Conservation (phyloP, 92 coral and sea anemone species). For the Zoanthus sociatus region DNA sequence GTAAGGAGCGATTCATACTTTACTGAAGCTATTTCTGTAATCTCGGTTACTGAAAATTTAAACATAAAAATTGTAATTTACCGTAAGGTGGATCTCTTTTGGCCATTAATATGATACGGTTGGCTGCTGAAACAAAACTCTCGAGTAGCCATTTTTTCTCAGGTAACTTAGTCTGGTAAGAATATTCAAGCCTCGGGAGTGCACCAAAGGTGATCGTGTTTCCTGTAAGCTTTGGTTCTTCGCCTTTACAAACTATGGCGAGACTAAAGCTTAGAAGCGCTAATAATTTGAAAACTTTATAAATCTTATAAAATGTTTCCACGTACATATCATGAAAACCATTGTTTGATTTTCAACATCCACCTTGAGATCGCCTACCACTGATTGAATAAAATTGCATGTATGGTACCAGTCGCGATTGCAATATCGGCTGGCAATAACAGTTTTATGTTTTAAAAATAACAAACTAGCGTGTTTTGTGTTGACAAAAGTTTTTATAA, state of each 20-base stretch:
- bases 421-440: not conserved
- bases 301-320: not conserved
- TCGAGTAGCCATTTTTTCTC: constrained; percentile 74
- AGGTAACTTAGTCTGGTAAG: constrained; percentile 62
- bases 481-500: no score
- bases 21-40: not conserved
- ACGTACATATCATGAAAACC: constrained; percentile 1
- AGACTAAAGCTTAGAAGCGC: not conserved
- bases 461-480: no score
- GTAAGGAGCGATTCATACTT: no score
- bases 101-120: constrained; percentile 59
- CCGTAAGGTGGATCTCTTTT: constrained; percentile 83
- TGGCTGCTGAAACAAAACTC: constrained; percentile 73
- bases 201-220: constrained; percentile 16
- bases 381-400: not conserved
- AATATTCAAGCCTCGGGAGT: constrained; percentile 2
- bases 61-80: constrained; percentile 21
- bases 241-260: not conserved
- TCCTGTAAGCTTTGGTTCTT: constrained; percentile 33
- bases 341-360: not conserved
- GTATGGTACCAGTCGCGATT: constrained; percentile 19
- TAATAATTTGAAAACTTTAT: not conserved
- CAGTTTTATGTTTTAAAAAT: no score
- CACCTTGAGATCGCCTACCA: not conserved
- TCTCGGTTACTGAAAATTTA: not conserved